phyloP scores from a whole-genome alignment of 2,888 invertebrate species.

The Drosophila melanocephala region DNA sequence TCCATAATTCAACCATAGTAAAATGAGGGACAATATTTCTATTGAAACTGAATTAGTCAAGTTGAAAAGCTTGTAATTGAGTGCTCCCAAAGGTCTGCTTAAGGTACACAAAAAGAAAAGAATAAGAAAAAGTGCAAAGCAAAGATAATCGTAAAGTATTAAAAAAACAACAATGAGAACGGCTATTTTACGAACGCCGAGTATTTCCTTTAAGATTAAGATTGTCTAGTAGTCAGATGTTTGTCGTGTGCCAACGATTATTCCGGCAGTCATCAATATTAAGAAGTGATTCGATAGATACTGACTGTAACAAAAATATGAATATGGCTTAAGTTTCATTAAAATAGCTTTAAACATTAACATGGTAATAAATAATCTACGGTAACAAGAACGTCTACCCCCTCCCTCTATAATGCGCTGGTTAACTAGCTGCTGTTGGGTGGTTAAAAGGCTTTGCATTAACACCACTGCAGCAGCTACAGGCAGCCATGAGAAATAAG shows the following conservation, averaged over 20 bases:
- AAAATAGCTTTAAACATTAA: background rate
- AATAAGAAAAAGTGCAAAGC: background rate
- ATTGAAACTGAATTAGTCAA: background rate
- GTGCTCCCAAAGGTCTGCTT: background rate
- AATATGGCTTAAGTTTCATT: background rate
- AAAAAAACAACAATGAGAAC: background rate
- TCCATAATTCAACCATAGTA: background rate
- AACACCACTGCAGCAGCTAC: constrained; percentile 55
- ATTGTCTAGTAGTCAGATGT: background rate
- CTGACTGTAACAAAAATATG: background rate
- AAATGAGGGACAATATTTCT: background rate
- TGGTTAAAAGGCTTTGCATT: constrained; percentile 69
- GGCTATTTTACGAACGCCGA: background rate
- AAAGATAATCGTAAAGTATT: background rate
- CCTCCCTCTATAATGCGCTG: background rate
- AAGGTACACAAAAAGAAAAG: background rate
- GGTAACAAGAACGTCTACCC: background rate
- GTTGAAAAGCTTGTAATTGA: background rate
- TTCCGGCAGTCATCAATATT: background rate
- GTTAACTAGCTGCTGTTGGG: constrained; percentile 19
- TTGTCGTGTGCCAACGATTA: background rate
- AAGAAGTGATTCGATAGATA: background rate
- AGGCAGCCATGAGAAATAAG: constrained; percentile 11
- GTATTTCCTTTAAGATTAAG: background rate
- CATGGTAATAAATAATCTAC: background rate